Evolutionary conservation across 2,797 vertebrate genomes (phyloP), one percentile per base, ranked within the genome.

Genomic region (Malurus leucopterus): DNA sequence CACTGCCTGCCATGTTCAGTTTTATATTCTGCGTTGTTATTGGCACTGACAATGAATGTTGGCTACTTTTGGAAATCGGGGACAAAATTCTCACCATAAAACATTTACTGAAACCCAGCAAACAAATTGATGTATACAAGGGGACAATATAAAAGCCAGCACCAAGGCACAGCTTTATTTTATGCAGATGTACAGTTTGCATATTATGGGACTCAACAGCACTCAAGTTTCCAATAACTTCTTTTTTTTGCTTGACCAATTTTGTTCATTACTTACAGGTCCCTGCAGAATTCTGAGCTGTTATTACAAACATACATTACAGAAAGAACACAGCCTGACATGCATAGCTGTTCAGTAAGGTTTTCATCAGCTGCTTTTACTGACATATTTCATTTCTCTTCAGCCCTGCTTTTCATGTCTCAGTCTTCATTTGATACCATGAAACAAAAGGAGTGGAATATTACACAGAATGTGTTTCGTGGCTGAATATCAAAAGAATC

Each of bases 311-410:
- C 65, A 85, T 23, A 93, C 38, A 15, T 86, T 84, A 69, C 86
- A 94, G 79, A 86, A 86, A 65, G 72, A 93, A 65, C 84, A 87
- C 1, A 7, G 85, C 34, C 77, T 84, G 75, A 74, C 54, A 73
- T 30, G 46, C 44, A 51, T 24, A 82, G 65, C 62, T 89, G 79
- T 79, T 80, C 90, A 91, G 62, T 85, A 77, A 64, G 55, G 71
- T 84, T 92, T 94, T 95, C 90, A 94, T 84, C 91, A 84, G 57
- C 54, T 84, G 65, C 74, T 93, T 91, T 88, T 81, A 71, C 74
- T 73, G 59, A 70, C 68, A 62, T 83, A 73, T 92, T 89, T 84
- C 53, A 73, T 88, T 90, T 86, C 74, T 93, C 62, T 88, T 77
- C 47, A 6, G 17, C 22, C 32, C 53, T 71, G 71, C 38, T 81